Evolutionary conservation across 92 coral and sea anemone species (phyloP).

Genomic region (Metridium senile): DNA sequence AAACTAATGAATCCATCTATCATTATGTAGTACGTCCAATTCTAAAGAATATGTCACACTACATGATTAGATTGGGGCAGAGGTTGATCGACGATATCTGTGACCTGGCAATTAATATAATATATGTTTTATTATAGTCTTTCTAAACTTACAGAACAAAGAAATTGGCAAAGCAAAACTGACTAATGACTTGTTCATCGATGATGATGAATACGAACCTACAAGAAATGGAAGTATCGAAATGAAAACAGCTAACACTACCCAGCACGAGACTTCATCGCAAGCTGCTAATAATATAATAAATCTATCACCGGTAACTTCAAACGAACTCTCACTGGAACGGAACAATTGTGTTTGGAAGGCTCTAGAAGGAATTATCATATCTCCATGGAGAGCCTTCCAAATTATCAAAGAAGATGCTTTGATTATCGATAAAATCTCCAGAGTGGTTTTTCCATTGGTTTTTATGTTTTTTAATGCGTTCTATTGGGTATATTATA

Average conservation of each 20-base stretch:
- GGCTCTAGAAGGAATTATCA: background rate
- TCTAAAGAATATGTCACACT: too few relatives aligned
- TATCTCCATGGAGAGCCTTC: background rate
- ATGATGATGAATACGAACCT: slow-evolving; percentile 33
- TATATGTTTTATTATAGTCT: too few relatives aligned
- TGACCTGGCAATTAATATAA: too few relatives aligned
- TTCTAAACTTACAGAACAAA: too few relatives aligned
- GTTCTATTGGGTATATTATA: slow-evolving; percentile 21
- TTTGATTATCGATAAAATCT: slow-evolving; percentile 22
- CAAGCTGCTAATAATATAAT: background rate
- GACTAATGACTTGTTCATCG: slow-evolving; percentile 14
- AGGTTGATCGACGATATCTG: too few relatives aligned
- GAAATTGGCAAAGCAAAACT: slow-evolving; percentile 6
- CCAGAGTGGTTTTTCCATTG: slow-evolving; percentile 27
- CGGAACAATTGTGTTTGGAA: background rate
- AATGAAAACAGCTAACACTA: background rate
- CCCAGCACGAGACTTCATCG: background rate
- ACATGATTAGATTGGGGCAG: too few relatives aligned
- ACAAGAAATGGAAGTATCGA: slow-evolving; percentile 2
- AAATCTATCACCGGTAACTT: background rate
- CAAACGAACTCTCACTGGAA: background rate
- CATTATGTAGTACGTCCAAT: too few relatives aligned
- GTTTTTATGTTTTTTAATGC: slow-evolving; percentile 21
- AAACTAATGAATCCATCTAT: too few relatives aligned
- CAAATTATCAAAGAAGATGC: slow-evolving; percentile 21